These are phyloP conservation scores for Camponotus pennsylvanicus DNA, from an alignment of 1,140 invertebrate species.

Conservation along the genomic window DNA sequence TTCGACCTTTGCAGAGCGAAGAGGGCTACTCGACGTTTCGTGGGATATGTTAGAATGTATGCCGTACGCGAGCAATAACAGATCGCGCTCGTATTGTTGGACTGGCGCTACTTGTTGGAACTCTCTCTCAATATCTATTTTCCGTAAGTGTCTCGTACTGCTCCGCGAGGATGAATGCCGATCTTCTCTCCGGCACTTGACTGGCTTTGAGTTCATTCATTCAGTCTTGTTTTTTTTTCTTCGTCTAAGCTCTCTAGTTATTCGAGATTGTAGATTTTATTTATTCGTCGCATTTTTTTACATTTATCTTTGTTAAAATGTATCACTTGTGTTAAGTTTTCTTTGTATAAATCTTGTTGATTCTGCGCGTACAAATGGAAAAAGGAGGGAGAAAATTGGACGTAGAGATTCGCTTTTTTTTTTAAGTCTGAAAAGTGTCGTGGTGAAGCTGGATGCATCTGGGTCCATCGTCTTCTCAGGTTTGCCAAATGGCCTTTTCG, in stretches of 20 bases:
- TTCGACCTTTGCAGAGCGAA: background rate
- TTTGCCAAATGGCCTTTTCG: background rate
- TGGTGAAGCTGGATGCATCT: no score
- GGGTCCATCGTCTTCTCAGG: background rate
- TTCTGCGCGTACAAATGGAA: background rate
- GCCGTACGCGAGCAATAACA: background rate
- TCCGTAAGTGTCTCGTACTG: conserved; percentile 50
- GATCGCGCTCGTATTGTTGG: conserved; percentile 61
- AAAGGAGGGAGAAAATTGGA: background rate
- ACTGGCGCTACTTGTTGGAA: conserved; percentile 75
- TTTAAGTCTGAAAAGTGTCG: background rate
- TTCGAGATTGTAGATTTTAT: conserved; percentile 29
- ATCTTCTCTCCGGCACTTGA: conserved; percentile 65
- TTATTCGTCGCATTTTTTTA: conserved; percentile 22
- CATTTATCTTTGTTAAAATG: conserved; percentile 36
- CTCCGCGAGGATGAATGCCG: conserved; percentile 68
- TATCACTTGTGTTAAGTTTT: conserved; percentile 15
- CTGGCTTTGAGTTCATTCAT: conserved; percentile 66
- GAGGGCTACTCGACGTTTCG: background rate
- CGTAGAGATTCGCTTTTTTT: background rate
- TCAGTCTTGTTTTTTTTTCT: conserved; percentile 10
- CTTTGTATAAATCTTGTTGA: conserved; percentile 11
- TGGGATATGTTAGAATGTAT: background rate
- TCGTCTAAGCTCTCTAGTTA: background rate
- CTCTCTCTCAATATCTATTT: conserved; percentile 48